Percentiles rank a stretch among this genome's conserved stretches.
Evolutionary conservation across 2,888 invertebrate species (phyloP).

Genomic region (Oscheius sp.): DNA sequence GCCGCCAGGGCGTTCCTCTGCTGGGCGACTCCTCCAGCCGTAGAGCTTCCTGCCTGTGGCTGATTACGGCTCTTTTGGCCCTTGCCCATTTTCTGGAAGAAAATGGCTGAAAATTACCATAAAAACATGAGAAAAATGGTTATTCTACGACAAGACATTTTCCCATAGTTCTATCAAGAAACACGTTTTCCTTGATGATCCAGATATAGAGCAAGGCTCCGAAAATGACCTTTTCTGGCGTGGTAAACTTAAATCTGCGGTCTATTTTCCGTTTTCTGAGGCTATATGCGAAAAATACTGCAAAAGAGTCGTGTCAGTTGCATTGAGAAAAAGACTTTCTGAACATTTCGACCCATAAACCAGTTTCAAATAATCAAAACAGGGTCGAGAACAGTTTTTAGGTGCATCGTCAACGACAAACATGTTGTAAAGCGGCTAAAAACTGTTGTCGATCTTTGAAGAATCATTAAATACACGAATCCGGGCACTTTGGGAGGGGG

Average conservation of each 20-base stretch:
- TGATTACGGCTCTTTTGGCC: constrained; percentile 20
- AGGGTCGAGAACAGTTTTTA: neutral
- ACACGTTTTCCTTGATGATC: neutral
- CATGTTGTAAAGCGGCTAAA: neutral
- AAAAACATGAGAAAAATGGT: neutral
- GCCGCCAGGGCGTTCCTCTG: constrained; percentile 45
- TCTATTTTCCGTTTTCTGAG: too few species aligned
- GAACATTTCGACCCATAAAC: neutral
- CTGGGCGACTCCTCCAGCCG: constrained; percentile 5
- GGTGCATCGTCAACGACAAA: neutral
- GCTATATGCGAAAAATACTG: too few species aligned
- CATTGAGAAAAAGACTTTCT: too few species aligned
- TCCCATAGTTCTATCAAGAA: too few species aligned
- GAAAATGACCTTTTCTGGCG: too few species aligned
- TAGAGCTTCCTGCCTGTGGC: neutral
- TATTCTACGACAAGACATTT: neutral
- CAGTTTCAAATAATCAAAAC: neutral
- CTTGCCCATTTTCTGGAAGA: constrained; percentile 32
- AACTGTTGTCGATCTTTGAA: neutral
- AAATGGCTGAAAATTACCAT: neutral
- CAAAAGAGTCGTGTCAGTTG: too few species aligned
- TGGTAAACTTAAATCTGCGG: too few species aligned
- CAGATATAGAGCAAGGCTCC: too few species aligned
- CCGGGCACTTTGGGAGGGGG: too few species aligned
- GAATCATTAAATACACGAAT: too few species aligned